These are phyloP conservation scores for Acronicta alni DNA, from an alignment of 2,888 invertebrate species.

Conservation along the genomic window DNA sequence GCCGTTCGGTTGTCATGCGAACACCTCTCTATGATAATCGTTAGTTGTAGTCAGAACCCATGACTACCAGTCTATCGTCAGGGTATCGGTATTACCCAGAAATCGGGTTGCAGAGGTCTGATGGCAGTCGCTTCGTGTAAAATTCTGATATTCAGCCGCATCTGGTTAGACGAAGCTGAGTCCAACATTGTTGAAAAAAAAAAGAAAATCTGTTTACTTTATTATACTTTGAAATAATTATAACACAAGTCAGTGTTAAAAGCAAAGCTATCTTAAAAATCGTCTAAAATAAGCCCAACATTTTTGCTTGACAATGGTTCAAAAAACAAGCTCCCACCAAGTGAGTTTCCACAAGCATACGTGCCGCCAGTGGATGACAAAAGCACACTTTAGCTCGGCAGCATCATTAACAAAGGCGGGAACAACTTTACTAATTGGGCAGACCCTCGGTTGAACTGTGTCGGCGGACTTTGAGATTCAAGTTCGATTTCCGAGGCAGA, in stretches of 20 bases:
- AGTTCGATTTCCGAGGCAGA: constrained; percentile 39
- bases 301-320: constrained; percentile 42
- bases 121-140: too few species aligned
- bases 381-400: constrained; percentile 58
- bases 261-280: background rate
- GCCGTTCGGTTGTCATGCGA: too few species aligned
- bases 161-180: too few species aligned
- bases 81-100: too few species aligned
- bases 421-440: constrained; percentile 66
- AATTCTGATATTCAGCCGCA: too few species aligned
- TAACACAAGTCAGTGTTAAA: background rate
- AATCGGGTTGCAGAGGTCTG: too few species aligned
- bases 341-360: constrained; percentile 46
- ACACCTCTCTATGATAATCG: too few species aligned
- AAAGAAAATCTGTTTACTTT: too few species aligned
- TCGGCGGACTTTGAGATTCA: constrained; percentile 32
- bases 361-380: constrained; percentile 55
- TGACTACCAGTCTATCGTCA: too few species aligned
- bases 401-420: constrained; percentile 65
- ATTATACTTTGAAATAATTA: too few species aligned
- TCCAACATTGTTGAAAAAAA: too few species aligned
- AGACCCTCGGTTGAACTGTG: constrained; percentile 43
- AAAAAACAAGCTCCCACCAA: constrained; percentile 28
- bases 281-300: constrained; percentile 36
- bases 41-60: too few species aligned